phyloP scores from a whole-genome alignment of 2,113 vertebrate species.

The Otocyon megalotis region DNA sequence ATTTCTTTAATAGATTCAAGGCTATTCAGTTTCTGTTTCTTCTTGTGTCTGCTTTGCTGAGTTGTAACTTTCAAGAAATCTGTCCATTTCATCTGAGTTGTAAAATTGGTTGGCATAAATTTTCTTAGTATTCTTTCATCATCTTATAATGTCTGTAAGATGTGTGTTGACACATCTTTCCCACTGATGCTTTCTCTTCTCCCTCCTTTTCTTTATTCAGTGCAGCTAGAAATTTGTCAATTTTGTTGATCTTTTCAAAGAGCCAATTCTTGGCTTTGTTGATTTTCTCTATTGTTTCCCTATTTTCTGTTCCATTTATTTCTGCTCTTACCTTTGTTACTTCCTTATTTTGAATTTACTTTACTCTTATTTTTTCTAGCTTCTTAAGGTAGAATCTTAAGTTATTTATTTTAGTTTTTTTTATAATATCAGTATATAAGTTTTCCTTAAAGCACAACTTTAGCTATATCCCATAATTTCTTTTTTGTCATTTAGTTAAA shows the following conservation, averaged over 20 bases:
- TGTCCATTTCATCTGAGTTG: neutral
- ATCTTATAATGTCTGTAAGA: neutral
- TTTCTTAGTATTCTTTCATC: neutral
- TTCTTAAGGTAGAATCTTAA: neutral
- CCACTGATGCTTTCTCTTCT: neutral
- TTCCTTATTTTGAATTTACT: neutral
- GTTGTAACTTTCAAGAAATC: constrained; percentile 11
- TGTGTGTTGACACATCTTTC: neutral
- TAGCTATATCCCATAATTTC: neutral
- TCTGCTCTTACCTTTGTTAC: neutral
- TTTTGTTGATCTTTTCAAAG: neutral
- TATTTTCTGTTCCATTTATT: neutral
- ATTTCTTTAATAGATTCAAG: neutral
- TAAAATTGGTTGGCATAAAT: constrained; percentile 2
- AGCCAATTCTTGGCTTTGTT: neutral
- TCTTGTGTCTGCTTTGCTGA: neutral
- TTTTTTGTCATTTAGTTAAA: neutral
- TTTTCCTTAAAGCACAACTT: neutral
- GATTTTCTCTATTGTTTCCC: neutral
- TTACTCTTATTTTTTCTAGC: neutral
- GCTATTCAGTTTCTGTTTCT: neutral
- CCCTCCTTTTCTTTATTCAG: neutral
- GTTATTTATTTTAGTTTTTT: neutral
- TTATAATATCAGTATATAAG: neutral
- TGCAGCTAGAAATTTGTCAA: neutral